Evolutionary conservation across 2,888 invertebrate species (phyloP).

Genomic region (Macrosiphum euphorbiae): DNA sequence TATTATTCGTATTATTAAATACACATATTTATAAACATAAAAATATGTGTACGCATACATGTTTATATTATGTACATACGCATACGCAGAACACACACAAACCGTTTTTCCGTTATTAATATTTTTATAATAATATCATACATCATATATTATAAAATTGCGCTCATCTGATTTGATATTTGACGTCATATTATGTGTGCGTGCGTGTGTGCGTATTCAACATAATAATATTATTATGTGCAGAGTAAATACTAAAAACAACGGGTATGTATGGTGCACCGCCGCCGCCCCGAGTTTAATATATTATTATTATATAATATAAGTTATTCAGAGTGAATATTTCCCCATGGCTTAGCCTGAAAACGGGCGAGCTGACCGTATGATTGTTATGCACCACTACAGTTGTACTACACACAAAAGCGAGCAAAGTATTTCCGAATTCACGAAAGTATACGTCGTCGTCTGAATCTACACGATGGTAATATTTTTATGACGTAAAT

Average conservation of each 20-base stretch:
- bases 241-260: not conserved
- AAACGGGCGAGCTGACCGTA: not conserved
- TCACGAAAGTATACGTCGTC: not conserved
- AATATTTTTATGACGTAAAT: not conserved
- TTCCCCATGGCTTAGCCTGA: not conserved
- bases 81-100: not conserved
- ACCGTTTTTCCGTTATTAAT: conserved; percentile 40
- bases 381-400: not conserved
- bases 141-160: not conserved
- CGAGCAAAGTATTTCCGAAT: conserved; percentile 16
- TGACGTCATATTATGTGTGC: not conserved
- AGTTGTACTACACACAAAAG: too few species aligned
- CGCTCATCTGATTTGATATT: not conserved
- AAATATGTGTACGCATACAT: not conserved
- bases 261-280: not conserved
- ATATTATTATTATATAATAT: not conserved
- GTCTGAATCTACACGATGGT: not conserved
- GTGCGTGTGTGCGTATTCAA: not conserved
- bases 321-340: conserved; percentile 50
- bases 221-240: not conserved
- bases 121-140: conserved; percentile 18
- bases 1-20: conserved; percentile 19
- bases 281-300: not conserved
- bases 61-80: not conserved
- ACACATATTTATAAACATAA: not conserved